Evolutionary conservation across 2,888 invertebrate species (phyloP).

Genomic region (Pseudococcus longispinus): DNA sequence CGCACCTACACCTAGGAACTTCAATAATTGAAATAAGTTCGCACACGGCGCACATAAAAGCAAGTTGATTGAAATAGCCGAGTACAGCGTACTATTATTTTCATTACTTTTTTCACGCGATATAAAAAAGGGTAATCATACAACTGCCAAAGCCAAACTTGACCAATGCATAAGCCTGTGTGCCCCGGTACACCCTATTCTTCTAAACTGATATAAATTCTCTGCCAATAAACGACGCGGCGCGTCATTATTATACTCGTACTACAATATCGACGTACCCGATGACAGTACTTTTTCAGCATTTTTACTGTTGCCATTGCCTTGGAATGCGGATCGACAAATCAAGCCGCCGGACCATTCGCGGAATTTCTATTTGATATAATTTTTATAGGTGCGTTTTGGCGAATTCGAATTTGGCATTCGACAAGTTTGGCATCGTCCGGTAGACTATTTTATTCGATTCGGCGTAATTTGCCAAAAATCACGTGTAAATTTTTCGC

Average conservation of each 20-base stretch:
- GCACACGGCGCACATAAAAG: neutral
- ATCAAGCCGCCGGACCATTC: neutral
- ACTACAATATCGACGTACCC: too few species aligned
- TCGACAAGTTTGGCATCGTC: conserved; percentile 47
- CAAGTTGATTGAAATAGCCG: neutral
- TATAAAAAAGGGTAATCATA: neutral
- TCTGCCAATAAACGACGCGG: neutral
- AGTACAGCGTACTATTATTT: neutral
- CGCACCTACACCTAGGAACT: neutral
- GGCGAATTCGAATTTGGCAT: conserved; percentile 52
- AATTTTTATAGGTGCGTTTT: conserved; percentile 48
- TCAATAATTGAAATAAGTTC: conserved; percentile 1
- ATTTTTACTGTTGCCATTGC: neutral
- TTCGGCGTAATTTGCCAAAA: conserved; percentile 15
- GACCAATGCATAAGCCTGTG: too few species aligned
- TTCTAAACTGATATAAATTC: neutral
- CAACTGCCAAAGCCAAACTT: neutral
- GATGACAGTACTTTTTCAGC: too few species aligned
- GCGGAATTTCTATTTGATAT: conserved; percentile 34
- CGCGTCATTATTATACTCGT: neutral
- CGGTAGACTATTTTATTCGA: conserved; percentile 23
- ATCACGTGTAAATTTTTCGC: conserved; percentile 11
- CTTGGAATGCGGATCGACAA: neutral
- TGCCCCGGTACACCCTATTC: too few species aligned
- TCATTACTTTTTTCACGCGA: conserved; percentile 8